These are phyloP conservation scores for Lysiphlebus fabarum DNA, from an alignment of 1,140 invertebrate species.

Conservation along the genomic window DNA sequence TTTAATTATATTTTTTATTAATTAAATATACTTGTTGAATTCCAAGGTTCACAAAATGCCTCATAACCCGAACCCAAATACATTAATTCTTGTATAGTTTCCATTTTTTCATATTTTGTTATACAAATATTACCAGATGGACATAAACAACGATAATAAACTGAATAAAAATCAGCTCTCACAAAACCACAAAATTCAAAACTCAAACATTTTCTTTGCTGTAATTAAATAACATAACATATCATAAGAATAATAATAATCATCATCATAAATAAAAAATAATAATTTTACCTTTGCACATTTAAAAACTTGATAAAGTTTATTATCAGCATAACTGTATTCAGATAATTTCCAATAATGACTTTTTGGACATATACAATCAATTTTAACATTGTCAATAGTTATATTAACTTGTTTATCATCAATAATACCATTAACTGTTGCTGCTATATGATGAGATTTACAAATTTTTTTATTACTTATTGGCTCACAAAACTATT, in stretches of 20 bases:
- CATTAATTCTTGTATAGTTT: constrained; percentile 57
- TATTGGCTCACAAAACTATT: constrained; percentile 42
- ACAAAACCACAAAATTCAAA: constrained; percentile 55
- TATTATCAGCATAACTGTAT: constrained; percentile 33
- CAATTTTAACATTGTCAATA: constrained; percentile 34
- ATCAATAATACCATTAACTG: constrained; percentile 35
- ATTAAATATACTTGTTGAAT: constrained; percentile 19
- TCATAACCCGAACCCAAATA: constrained; percentile 59
- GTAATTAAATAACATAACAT: constrained; percentile 26
- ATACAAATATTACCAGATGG: constrained; percentile 61
- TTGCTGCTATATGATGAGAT: constrained; percentile 33
- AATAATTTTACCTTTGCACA: constrained; percentile 43
- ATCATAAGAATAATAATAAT: constrained; percentile 14
- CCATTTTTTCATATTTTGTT: constrained; percentile 48
- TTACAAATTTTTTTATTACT: constrained; percentile 32
- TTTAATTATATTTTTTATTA: constrained; percentile 21
- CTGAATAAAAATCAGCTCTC: constrained; percentile 56
- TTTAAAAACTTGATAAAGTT: constrained; percentile 39
- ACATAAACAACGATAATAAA: constrained; percentile 64
- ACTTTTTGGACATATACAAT: constrained; percentile 37
- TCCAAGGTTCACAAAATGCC: constrained; percentile 56
- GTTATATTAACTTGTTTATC: constrained; percentile 34
- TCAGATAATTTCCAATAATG: constrained; percentile 46
- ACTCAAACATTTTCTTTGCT: constrained; percentile 52
- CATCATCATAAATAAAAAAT: constrained; percentile 8